Base-by-base conservation (phyloP, 2,797 vertebrate genomes). In the Trachurus trachurus region DNA sequence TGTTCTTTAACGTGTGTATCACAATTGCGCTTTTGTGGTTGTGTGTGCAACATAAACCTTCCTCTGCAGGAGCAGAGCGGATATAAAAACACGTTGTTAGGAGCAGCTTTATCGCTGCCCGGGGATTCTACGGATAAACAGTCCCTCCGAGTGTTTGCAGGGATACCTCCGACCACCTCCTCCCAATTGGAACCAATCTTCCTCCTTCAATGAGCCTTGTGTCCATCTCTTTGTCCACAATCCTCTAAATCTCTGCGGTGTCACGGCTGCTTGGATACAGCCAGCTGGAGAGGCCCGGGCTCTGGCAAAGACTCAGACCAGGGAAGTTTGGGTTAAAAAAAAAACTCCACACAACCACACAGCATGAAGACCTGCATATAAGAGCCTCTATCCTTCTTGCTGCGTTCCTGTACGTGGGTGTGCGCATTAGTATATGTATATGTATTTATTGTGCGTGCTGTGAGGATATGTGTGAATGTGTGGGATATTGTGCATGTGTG, bases 181-280 rank as follows among this genome's bases (percentile, higher is more conserved):
- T 79, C 68, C 71, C 74, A 70, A 53, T 58, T 85, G 74, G 73
- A 89, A 81, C 70, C 66, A 86, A 83, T 88, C 76, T 76, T 81
- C 74, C 65, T 56, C 76, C 63, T 78, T 89, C 87, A 89, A 84
- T 88, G 80, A 91, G 86, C 83, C 86, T 88, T 90, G 86, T 91
- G 87, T 90, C 89, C 68, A 78, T 82, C 82, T 89, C 88, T 92
- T 83, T 88, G 83, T 75, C 66, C 72, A 74, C 80, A 81, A 80
- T 85, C 79, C 85, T 69, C 79, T 86, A 91, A 92, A 89, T 88
- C 87, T 92, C 85, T 82, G 67, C 65, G 83, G 67, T 85, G 90
- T 89, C 81, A 85, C 63, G 26, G 81, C 82, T 85, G 76, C 87
- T 90, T 87, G 75, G 87, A 85, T 60, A 69, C 66, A 71, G 78